Evolutionary conservation across 2,797 vertebrate species (phyloP), one percentile per base, ranked within the genome.

Genomic region (Artibeus lituratus): DNA sequence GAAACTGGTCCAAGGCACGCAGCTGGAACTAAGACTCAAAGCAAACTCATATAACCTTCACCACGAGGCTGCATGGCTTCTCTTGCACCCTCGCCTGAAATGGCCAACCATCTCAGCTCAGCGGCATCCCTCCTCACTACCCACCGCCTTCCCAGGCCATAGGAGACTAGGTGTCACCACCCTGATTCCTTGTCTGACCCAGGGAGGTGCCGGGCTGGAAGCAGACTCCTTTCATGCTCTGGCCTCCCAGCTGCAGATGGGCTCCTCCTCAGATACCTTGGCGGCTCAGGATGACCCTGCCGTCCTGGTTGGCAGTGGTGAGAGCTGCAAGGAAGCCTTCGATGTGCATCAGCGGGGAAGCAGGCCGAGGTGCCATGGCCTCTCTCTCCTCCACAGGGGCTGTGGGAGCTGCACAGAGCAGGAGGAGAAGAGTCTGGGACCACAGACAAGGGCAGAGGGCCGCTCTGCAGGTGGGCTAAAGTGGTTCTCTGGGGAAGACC

Each of bases 271-370:
- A 4, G 35, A 47, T 51, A 99, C 99, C 99, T 99, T 99, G 99
- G 96, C 93, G 99, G 95, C 98, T 99, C 96, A 99, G 96, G 94
- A 99, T 98, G 47, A 99, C 98, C 97, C 99, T 98, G 87, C 99
- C 99, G 0, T 99, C 99, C 90, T 99, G 98, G 97, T 99, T 99
- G 97, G 99, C 98, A n/a, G 98, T 99, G 2, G 99, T 99, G 78
- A 99, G 99, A 37, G 99, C 99, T 7, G 98, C 98, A 1, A 99
- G 98, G 98, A 99, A 99, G 92, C 99, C 98, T 96, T 99, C 99
- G 1, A 99, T 98, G 37, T 99, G 99, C 99, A 99, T 99, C 98
- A 99, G 98, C 0, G 99, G 99, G 77, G 99, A 99, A 0, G 98
- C 97, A 24, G 98, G 94, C 92, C 98, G 97, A 9, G 76, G 97